Conservation (phyloP, 2,113 vertebrate species). For the Phrynosoma platyrhinos region DNA sequence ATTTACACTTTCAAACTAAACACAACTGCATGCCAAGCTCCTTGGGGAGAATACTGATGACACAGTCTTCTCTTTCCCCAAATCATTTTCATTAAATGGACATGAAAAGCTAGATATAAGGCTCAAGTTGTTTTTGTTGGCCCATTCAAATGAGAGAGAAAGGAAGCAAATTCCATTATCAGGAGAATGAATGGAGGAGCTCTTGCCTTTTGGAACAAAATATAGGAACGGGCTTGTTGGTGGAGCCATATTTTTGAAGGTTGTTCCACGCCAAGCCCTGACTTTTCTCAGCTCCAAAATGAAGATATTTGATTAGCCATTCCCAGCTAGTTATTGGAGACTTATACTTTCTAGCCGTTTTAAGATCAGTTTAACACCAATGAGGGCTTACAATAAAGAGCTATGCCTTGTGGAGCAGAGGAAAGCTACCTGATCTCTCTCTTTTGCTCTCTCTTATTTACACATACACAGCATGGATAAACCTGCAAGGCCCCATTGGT, state of each 20-base stretch:
- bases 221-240: constrained; percentile 63
- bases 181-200: constrained; percentile 82
- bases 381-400: not conserved
- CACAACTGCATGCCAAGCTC: constrained; percentile 92
- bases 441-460: not conserved
- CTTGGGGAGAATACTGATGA: constrained; percentile 92
- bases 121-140: constrained; percentile 92
- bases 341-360: not conserved
- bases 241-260: constrained; percentile 59
- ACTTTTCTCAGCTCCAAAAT: not conserved
- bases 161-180: constrained; percentile 90
- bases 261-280: constrained; percentile 2
- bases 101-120: constrained; percentile 96
- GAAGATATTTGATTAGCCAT: not conserved
- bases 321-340: not conserved
- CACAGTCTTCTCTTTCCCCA: constrained; percentile 83
- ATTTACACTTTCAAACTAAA: constrained; percentile 99
- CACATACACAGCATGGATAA: not conserved
- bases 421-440: not conserved
- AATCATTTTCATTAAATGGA: constrained; percentile 98
- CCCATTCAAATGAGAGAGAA: constrained; percentile 86
- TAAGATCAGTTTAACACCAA: not conserved
- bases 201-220: constrained; percentile 56
- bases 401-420: not conserved
- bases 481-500: not conserved